phyloP scores from a whole-genome alignment of 2,113 vertebrate genomes.

The Calypte anna region DNA sequence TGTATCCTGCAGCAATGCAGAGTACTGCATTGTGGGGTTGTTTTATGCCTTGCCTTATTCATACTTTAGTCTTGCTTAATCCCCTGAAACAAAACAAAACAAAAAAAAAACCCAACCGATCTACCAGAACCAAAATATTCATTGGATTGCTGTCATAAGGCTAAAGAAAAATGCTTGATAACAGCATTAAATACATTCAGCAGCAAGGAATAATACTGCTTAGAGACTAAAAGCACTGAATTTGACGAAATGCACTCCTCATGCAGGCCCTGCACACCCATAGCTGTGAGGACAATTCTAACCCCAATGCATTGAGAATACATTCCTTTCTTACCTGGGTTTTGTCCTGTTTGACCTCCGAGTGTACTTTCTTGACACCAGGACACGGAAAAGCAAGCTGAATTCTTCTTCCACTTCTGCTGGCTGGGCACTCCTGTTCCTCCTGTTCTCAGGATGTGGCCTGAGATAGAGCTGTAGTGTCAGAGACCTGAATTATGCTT shows the following conservation, averaged over 20 bases:
- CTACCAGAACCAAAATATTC: neutral
- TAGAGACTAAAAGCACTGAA: neutral
- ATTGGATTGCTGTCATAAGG: neutral
- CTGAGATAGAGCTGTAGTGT: neutral
- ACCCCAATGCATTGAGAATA: fast-evolving
- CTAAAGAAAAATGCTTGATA: neutral
- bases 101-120: neutral
- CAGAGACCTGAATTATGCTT: neutral
- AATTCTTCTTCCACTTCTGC: neutral
- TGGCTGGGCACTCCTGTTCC: neutral
- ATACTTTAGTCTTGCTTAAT: neutral
- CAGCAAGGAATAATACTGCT: neutral
- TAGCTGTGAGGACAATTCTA: neutral
- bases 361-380: neutral
- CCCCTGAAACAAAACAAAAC: neutral
- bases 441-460: neutral
- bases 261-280: neutral
- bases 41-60: neutral
- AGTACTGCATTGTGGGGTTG: neutral
- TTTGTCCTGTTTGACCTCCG: neutral
- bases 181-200: neutral
- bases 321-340: neutral
- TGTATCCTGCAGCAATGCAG: neutral
- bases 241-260: neutral
- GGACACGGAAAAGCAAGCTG: neutral